Evolutionary conservation across 2,888 invertebrate species (phyloP).

Genomic region (Dione vanillae): DNA sequence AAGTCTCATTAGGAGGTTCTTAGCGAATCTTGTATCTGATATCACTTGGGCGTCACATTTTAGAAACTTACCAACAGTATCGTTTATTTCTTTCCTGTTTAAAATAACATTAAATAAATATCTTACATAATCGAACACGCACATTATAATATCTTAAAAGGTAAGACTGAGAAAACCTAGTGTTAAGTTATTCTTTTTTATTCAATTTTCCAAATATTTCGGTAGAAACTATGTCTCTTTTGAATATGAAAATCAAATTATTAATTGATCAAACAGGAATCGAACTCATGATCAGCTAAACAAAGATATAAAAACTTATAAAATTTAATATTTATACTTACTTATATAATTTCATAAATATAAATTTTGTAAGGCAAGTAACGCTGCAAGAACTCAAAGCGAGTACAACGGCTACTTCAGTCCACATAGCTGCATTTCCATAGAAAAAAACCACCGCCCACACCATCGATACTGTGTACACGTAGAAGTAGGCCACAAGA

Average conservation of each 20-base stretch:
- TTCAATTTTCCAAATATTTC: no score
- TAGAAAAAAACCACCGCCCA: constrained; percentile 59
- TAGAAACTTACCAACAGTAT: constrained; percentile 54
- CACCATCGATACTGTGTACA: constrained; percentile 56
- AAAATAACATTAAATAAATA: not conserved
- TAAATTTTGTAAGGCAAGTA: constrained; percentile 55
- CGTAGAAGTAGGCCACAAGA: constrained; percentile 54
- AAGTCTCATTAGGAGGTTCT: constrained; percentile 53
- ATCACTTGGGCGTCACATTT: constrained; percentile 51
- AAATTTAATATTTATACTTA: constrained; percentile 45
- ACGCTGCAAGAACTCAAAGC: constrained; percentile 57
- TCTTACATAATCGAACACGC: no score
- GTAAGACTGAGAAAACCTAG: no score
- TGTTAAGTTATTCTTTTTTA: no score
- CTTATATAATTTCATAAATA: constrained; percentile 56
- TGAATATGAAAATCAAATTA: no score
- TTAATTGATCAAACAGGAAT: no score
- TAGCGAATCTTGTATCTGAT: constrained; percentile 54
- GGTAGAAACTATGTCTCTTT: no score
- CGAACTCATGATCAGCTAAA: no score
- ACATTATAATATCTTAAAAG: no score
- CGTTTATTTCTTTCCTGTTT: constrained; percentile 28
- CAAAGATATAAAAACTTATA: not conserved
- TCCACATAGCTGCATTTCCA: constrained; percentile 52
- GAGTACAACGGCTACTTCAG: constrained; percentile 53